phyloP scores from a whole-genome alignment of 2,113 vertebrate species.

The Strix aluco region DNA sequence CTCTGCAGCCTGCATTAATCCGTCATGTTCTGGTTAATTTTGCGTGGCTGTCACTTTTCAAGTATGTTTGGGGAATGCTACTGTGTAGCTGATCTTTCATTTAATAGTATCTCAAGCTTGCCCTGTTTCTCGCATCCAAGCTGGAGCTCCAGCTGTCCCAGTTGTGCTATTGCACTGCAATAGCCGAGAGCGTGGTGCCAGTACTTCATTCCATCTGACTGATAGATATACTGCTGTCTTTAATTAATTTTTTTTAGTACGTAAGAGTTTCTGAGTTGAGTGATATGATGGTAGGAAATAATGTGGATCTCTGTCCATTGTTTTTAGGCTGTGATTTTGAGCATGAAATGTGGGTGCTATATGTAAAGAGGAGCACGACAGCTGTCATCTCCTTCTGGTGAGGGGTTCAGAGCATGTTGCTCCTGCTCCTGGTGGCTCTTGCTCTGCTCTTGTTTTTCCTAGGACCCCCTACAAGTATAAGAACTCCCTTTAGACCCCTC shows the following conservation, averaged over 20 bases:
- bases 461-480: background rate
- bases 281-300: background rate
- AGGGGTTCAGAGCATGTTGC: background rate
- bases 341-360: background rate
- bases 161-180: background rate
- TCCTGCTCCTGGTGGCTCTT: background rate
- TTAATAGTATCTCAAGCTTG: background rate
- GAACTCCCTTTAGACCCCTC: background rate
- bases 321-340: background rate
- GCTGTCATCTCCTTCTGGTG: background rate
- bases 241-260: background rate
- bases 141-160: background rate
- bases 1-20: background rate
- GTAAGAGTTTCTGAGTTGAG: background rate
- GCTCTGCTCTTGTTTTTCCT: background rate
- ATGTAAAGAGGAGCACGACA: background rate
- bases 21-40: conserved; percentile 25
- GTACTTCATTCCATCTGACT: background rate
- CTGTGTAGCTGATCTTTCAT: background rate
- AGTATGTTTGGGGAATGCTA: background rate
- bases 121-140: background rate
- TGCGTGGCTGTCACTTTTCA: background rate
- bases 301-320: background rate
- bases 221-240: background rate
- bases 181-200: background rate